Conservation (phyloP, 2,888 invertebrate species). For the Loripinus fragilis region DNA sequence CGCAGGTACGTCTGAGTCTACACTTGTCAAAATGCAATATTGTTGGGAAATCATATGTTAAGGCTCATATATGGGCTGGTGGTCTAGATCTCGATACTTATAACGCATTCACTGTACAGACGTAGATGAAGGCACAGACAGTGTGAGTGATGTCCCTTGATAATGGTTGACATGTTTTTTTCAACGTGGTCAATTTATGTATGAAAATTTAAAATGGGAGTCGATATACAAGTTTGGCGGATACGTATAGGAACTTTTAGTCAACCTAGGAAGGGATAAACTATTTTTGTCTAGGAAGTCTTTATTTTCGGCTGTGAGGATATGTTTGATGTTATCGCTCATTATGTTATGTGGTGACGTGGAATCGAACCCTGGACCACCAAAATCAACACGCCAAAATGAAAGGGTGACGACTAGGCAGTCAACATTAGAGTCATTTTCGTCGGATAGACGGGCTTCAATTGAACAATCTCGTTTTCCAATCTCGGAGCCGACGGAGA, state of each 20-base stretch:
- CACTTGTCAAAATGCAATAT: too few species aligned
- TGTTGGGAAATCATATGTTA: too few species aligned
- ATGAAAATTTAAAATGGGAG: neutral
- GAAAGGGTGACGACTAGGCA: neutral
- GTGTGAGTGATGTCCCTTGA: constrained; percentile 6
- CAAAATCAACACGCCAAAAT: neutral
- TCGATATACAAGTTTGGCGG: neutral
- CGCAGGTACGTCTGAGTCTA: too few species aligned
- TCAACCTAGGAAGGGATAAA: neutral
- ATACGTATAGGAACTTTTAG: neutral
- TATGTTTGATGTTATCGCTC: neutral
- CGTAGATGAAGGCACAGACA: too few species aligned
- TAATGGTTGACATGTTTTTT: constrained; percentile 10
- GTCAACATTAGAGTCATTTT: neutral
- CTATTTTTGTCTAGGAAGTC: constrained; percentile 1
- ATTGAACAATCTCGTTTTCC: neutral
- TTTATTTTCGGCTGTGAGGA: neutral
- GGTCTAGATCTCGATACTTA: too few species aligned
- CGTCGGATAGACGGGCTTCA: neutral
- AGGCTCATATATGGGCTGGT: too few species aligned
- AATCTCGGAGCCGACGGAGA: neutral
- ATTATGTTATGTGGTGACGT: constrained; percentile 19
- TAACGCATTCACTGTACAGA: too few species aligned
- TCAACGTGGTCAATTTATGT: neutral
- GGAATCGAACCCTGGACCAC: constrained; percentile 12